Evolutionary conservation across 2,797 vertebrate genomes (phyloP), one percentile per base, ranked within the genome.

Genomic region (Sarcophilus harrisii): DNA sequence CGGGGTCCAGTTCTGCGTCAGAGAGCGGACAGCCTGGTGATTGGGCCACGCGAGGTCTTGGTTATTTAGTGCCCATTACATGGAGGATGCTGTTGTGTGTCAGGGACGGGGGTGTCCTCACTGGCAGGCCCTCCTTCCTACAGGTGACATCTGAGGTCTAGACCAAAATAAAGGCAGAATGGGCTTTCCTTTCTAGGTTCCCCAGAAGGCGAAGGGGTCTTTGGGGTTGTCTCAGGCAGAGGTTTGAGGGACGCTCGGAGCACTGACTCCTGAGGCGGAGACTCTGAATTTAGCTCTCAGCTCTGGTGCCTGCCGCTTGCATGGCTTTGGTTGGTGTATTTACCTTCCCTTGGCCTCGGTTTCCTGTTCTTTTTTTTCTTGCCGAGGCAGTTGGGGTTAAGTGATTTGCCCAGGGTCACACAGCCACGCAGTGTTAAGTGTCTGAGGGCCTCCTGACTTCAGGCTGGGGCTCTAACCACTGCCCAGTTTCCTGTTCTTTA

Each of bases 151-250:
- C 49, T 27, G 45, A 87, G 38, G 10, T 49, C 38, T 49, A 87
- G 38, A 11, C 66, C n/a, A 73, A 81, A 81, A 45, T 10, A 24
- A 81, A 73, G 60, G 30, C 30, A 62, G 12, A 27, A 27, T 87
- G 32, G 73, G 27, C 38, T 45, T 87, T 87, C 27, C 21, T 87
- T 87, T 87, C 21, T 87, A 45, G 73, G 38, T 45, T 32, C 87
- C 87, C 24, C 30, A 24, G 90, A 92, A 89, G 95, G 55, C 45
- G 58, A 45, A 94, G 60, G 91, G 18, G 18, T 58, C 32, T 57
- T 81, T 93, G 93, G 54, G 45, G 57, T n/a, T 94, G 95, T 96
- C 57, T 89, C 66, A 55, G 87, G 92, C 8, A 73, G 66, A 73
- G 16, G 38, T 73, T 18, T 73, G n/a, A 24, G 66, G 18, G n/a